phyloP scores from a whole-genome alignment of 2,113 vertebrate genomes.

The Thamnaconus septentrionalis region DNA sequence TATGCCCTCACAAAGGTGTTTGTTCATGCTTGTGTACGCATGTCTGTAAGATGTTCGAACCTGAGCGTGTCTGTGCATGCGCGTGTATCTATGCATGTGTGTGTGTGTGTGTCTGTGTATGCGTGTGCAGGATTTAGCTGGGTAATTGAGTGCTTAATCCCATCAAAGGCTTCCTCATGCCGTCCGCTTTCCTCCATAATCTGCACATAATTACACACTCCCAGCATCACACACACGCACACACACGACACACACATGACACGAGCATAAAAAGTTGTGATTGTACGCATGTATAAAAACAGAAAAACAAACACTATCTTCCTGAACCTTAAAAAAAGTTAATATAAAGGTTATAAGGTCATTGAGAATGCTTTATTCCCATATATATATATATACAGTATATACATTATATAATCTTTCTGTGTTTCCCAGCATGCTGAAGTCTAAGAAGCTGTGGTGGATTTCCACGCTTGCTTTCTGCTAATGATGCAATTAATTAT shows the following conservation, averaged over 20 bases:
- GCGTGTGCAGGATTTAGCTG: conserved; percentile 49
- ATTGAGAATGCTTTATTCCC: conserved; percentile 14
- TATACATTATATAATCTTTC: too few species aligned
- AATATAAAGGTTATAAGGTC: conserved; percentile 21
- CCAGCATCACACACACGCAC: conserved; percentile 32
- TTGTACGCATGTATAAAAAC: conserved; percentile 14
- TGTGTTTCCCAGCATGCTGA: too few species aligned
- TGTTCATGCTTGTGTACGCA: conserved; percentile 9
- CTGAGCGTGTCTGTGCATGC: conserved; percentile 17
- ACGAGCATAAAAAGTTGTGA: conserved; percentile 8
- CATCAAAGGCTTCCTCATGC: conserved; percentile 73
- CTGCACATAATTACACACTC: conserved; percentile 72
- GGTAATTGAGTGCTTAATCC: conserved; percentile 78
- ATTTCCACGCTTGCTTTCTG: too few species aligned
- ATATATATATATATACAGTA: neutral
- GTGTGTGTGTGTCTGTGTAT: conserved; percentile 27
- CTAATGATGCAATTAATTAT: too few species aligned
- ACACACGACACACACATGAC: conserved; percentile 19
- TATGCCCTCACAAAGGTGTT: conserved; percentile 13
- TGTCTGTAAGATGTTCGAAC: conserved; percentile 33
- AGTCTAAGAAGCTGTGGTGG: too few species aligned
- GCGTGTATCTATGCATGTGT: neutral
- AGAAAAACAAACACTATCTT: conserved; percentile 6
- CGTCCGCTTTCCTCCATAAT: conserved; percentile 64
- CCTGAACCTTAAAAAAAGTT: conserved; percentile 17